Conservation (phyloP, 1,140 invertebrate species). For the Caenorhabditis elegans region DNA sequence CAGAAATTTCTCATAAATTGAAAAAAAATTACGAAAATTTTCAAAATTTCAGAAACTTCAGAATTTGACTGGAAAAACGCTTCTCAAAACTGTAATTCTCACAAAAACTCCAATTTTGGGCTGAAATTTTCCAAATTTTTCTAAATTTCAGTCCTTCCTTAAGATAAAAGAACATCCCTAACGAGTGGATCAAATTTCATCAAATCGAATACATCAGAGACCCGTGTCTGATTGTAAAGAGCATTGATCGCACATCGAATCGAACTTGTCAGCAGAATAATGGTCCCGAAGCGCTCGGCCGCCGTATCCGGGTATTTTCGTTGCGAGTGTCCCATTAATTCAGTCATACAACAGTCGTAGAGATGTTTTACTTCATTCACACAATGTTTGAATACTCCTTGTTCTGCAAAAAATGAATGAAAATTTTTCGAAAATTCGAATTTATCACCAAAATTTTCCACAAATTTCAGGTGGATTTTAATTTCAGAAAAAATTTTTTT, state of each 20-base stretch:
- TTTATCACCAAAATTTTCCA: too few species aligned
- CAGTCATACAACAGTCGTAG: background rate
- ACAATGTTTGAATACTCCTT: slow-evolving; percentile 24
- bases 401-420: background rate
- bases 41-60: too few species aligned
- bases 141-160: background rate
- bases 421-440: too few species aligned
- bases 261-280: slow-evolving; percentile 17
- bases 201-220: slow-evolving; percentile 37
- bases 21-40: too few species aligned
- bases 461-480: too few species aligned
- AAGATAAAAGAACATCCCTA: slow-evolving; percentile 18
- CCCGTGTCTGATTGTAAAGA: slow-evolving; percentile 24
- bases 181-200: slow-evolving; percentile 36
- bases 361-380: background rate
- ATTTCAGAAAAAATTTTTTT: too few species aligned
- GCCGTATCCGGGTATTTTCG: background rate
- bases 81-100: too few species aligned
- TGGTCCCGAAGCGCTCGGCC: slow-evolving; percentile 23
- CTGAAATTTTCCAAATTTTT: too few species aligned
- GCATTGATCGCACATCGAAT: slow-evolving; percentile 29
- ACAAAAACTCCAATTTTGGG: too few species aligned
- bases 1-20: too few species aligned
- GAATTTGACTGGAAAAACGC: too few species aligned
- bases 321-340: slow-evolving; percentile 5